Evolutionary conservation across 1,140 invertebrate genomes (phyloP), one percentile per base, ranked within the genome.

Genomic region (Drosophila hydei): DNA sequence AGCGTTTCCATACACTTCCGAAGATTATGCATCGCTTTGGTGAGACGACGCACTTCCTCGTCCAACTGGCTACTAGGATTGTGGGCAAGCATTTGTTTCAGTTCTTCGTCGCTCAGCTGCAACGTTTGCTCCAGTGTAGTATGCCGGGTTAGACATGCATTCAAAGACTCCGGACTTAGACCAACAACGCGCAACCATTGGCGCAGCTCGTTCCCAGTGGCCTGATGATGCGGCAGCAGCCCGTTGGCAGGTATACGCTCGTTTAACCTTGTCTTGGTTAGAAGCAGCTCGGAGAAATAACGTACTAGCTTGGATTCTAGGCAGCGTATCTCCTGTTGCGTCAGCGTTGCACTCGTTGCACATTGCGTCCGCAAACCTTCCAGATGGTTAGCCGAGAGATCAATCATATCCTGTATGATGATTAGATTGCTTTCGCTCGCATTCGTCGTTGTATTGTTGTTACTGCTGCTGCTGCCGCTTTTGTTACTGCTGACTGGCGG

Each of bases 251-350:
- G 88, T 54, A 93, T 93, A 62, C 93, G 92, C 52, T 94, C 93
- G 19, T 93, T 90, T 87, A 96, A 93, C 91, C 95, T 95, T 64
- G 94, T 93, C 92, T 98, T 98, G 18, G 95, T 96, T 56, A 98
- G 94, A 77, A 99, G 93, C 93, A 98, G 96, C 65, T 95, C 95
- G 33, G 97, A 97, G 91, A 98, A 99, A 76, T 98, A 93, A 92
- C 98, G 97, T 65, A 99, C 96, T 58, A 99, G 92, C 92, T 99
- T 99, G 27, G 96, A 97, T 95, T 99, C 98, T 48, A 98, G 93
- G 52, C 96, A 97, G 75, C 97, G 94, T 87, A 99, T 99, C 94
- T 99, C 97, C 90, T 98, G 96, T 91, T 98, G 97, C 40, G 97
- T 99, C 71, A 99, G 93, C 92, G 97, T 96, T 45, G 96, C 96